A percentile compares a stretch with the other conserved stretches of the same genome.
Evolutionary conservation across 2,888 invertebrate species (phyloP).

Genomic region (Nomada flava): DNA sequence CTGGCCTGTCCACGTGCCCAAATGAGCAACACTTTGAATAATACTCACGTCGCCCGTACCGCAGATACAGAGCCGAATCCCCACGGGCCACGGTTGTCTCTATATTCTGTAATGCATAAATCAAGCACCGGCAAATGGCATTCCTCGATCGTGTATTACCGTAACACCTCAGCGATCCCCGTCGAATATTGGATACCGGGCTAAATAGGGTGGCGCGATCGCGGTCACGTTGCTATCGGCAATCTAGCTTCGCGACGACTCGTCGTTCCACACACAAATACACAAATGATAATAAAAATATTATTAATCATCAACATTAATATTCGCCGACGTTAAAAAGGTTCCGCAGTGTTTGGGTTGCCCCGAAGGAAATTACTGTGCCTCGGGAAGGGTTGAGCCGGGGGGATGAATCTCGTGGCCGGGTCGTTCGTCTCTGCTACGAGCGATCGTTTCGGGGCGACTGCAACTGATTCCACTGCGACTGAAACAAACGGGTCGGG

Average conservation of each 20-base stretch:
- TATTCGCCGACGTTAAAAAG: conserved; percentile 7
- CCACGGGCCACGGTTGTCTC: conserved; percentile 60
- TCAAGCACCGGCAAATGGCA: conserved; percentile 69
- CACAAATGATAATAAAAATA: too few species aligned
- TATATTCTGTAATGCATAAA: conserved; percentile 73
- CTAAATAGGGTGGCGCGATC: conserved; percentile 34
- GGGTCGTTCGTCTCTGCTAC: not conserved
- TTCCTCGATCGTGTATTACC: conserved; percentile 69
- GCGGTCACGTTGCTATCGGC: conserved; percentile 44
- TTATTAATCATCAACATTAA: not conserved
- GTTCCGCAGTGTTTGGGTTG: conserved; percentile 8
- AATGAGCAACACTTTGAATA: conserved; percentile 81
- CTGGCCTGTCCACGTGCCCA: conserved; percentile 73
- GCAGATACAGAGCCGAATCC: conserved; percentile 39
- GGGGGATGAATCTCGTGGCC: not conserved
- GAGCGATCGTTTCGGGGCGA: not conserved
- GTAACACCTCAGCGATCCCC: conserved; percentile 64
- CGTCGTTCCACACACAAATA: not conserved
- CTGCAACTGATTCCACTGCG: too few species aligned
- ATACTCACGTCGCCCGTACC: conserved; percentile 67
- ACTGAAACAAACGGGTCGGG: too few species aligned
- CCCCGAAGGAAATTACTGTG: conserved; percentile 21
- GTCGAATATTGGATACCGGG: conserved; percentile 69
- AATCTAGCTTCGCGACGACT: not conserved
- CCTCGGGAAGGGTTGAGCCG: not conserved